Conservation (phyloP, 1,140 invertebrate genomes). For the Mya arenaria region DNA sequence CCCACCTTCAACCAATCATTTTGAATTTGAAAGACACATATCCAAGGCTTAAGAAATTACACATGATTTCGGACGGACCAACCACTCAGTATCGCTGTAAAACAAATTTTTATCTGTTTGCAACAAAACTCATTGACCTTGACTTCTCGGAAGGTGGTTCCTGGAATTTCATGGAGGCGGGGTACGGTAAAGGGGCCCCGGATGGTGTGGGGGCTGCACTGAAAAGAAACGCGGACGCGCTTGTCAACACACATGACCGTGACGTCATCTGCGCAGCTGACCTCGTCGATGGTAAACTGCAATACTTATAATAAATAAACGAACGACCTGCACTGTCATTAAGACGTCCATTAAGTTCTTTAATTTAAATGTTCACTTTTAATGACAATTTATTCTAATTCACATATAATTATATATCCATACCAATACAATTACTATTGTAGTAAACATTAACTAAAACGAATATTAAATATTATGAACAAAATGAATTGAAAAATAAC, state of each 20-base stretch:
- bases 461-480: too few relatives aligned
- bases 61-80: slow-evolving; percentile 59
- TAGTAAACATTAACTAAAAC: too few relatives aligned
- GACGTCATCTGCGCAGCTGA: neutral
- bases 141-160: slow-evolving; percentile 77
- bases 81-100: slow-evolving; percentile 59
- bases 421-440: too few relatives aligned
- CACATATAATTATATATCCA: too few relatives aligned
- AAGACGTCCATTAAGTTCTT: too few relatives aligned
- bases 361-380: too few relatives aligned
- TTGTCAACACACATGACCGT: neutral
- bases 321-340: too few relatives aligned
- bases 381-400: too few relatives aligned
- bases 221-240: slow-evolving; percentile 72
- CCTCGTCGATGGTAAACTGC: neutral
- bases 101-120: slow-evolving; percentile 57
- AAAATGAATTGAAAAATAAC: too few relatives aligned
- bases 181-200: slow-evolving; percentile 81
- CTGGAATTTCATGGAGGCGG: slow-evolving; percentile 79
- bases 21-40: slow-evolving; percentile 29
- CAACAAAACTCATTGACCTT: slow-evolving; percentile 36
- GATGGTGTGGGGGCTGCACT: slow-evolving; percentile 81
- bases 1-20: slow-evolving; percentile 52
- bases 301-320: too few relatives aligned
- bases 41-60: slow-evolving; percentile 50